These are phyloP conservation scores for Fregata magnificens DNA, from an alignment of 2,113 vertebrate species.

Conservation along the genomic window DNA sequence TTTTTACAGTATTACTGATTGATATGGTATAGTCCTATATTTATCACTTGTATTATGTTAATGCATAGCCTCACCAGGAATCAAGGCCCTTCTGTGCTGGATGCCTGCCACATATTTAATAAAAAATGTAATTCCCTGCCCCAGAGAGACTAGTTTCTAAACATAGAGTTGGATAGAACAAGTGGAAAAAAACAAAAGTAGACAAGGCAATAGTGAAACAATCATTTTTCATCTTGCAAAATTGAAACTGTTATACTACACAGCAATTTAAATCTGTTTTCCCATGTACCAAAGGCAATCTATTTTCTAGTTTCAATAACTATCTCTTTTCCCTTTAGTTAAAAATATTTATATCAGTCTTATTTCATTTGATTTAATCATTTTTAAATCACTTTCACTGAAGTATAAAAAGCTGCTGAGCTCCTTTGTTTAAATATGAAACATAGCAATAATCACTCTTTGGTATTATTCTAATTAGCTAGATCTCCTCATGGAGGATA, in stretches of 20 bases:
- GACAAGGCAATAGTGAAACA: slow-evolving; percentile 10
- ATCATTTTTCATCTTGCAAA: slow-evolving; percentile 53
- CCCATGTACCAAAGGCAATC: neutral
- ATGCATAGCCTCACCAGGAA: neutral
- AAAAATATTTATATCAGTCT: slow-evolving; percentile 16
- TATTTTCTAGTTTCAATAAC: slow-evolving; percentile 5
- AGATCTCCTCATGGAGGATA: neutral
- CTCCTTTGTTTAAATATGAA: slow-evolving; percentile 43
- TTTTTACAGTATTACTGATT: neutral
- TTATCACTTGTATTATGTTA: neutral
- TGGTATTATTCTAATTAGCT: slow-evolving; percentile 38
- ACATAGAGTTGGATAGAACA: neutral
- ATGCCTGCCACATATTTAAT: slow-evolving; percentile 19
- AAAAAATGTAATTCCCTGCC: slow-evolving; percentile 15
- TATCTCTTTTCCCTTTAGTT: neutral
- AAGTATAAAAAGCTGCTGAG: neutral
- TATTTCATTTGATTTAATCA: slow-evolving; percentile 32
- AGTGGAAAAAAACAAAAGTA: slow-evolving; percentile 8
- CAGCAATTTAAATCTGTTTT: slow-evolving; percentile 44
- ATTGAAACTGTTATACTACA: slow-evolving; percentile 15
- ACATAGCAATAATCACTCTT: slow-evolving; percentile 38
- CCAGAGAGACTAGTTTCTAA: slow-evolving; percentile 26
- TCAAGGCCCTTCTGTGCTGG: neutral
- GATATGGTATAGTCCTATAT: neutral
- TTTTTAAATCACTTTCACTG: slow-evolving; percentile 32